Evolutionary conservation across 2,888 invertebrate species (phyloP), one percentile per base, ranked within the genome.

Genomic region (Calameuta pallipes): DNA sequence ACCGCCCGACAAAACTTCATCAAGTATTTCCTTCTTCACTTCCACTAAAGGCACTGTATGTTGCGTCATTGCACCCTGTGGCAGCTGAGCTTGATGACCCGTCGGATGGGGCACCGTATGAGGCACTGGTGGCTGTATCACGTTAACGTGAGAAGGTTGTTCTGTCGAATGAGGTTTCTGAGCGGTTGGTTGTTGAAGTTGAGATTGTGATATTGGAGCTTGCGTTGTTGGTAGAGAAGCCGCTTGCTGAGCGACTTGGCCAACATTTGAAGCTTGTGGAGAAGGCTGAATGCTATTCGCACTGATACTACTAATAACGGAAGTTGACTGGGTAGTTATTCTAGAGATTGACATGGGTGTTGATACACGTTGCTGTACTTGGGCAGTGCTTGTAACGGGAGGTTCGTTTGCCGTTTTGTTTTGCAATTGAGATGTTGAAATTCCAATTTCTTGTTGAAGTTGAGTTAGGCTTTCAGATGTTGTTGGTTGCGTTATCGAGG

Each of bases 21-120:
- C 95, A 23, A 95, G 91, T 75, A 95, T 91, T 91, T 96, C 96
- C 87, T 95, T 95, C 87, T 96, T 95, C 13, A 95, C 94, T 89
- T 95, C 95, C 82, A 94, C 94, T 90, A 94, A 92, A 78, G 94
- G 94, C 83, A 94, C 90, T 88, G 89, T 87, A 83, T 87, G 87
- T 88, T 89, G 89, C 85, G 86, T 84, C 81, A 86, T 87, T 85
- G 87, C 87, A 87, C 88, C 87, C 86, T 88, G 90, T 86, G 87
- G 88, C 85, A 87, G 85, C 92, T 88, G 93, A 89, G 85, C 92
- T 92, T 83, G 93, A 91, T 79, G 92, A 90, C 82, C 92, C 88
- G 87, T 88, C 88, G 77, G 91, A 89, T 83, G 92, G 91, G 84
- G 90, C 85, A 89, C 92, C 83, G 85, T 85, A 78, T 88, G 89